Conservation (phyloP, 2,888 invertebrate species). For the Phania funesta region DNA sequence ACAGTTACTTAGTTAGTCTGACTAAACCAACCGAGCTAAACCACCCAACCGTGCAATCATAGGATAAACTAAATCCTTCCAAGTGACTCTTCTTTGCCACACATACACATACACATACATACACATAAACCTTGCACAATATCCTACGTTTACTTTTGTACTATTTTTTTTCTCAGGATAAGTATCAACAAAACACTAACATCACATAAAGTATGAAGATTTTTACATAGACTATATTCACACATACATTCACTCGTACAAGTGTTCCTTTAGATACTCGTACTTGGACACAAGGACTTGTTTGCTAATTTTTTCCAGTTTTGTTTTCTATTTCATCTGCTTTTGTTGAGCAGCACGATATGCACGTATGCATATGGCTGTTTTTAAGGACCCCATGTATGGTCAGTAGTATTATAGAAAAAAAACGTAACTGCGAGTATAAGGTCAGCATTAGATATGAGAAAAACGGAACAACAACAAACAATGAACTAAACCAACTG, state of each 20-base stretch:
- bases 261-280: conserved; percentile 3
- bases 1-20: conserved; percentile 65
- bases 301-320: conserved; percentile 29
- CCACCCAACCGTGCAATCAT: conserved; percentile 68
- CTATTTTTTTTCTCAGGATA: conserved; percentile 58
- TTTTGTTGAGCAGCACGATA: conserved; percentile 30
- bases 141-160: conserved; percentile 23
- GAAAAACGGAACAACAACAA: conserved; percentile 14
- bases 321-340: conserved; percentile 18
- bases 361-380: conserved; percentile 55
- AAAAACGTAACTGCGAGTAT: conserved; percentile 5
- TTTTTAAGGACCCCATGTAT: conserved; percentile 38
- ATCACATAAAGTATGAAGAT: conserved; percentile 60
- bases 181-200: conserved; percentile 60
- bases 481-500: conserved; percentile 57
- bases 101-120: background rate
- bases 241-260: background rate
- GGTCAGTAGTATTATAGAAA: conserved; percentile 37
- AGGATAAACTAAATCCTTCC: conserved; percentile 68
- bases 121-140: background rate
- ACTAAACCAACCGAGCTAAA: conserved; percentile 68
- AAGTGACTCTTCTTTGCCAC: conserved; percentile 59
- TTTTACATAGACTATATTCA: background rate
- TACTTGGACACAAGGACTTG: conserved; percentile 29
- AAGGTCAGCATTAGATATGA: conserved; percentile 63